These are phyloP conservation scores for Larimichthys polyactis DNA, from an alignment of 2,113 vertebrate genomes.

Conservation along the genomic window DNA sequence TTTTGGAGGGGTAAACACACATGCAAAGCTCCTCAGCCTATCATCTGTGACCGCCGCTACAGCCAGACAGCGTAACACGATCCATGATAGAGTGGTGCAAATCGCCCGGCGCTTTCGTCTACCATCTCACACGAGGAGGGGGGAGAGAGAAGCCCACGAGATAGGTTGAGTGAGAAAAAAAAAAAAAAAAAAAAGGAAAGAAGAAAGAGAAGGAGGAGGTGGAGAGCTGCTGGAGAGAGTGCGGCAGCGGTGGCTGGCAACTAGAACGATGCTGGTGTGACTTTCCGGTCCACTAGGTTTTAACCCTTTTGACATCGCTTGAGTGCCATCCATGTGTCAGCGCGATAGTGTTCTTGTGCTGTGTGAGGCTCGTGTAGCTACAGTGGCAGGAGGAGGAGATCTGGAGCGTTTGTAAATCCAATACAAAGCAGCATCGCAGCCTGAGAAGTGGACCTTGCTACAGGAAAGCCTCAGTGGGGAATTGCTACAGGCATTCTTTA, in stretches of 20 bases:
- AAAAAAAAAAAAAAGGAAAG: conserved; percentile 28
- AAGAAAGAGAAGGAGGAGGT: conserved; percentile 77
- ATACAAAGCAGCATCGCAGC: conserved; percentile 76
- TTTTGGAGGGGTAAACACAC: conserved; percentile 75
- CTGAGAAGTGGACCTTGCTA: conserved; percentile 78
- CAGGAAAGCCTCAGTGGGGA: conserved; percentile 80
- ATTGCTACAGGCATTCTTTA: conserved; percentile 53
- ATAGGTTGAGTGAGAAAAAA: conserved; percentile 70
- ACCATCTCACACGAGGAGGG: conserved; percentile 81
- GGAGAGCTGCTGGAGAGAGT: conserved; percentile 70
- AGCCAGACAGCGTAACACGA: conserved; percentile 90
- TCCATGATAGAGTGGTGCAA: conserved; percentile 87
- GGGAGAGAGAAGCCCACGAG: conserved; percentile 61
- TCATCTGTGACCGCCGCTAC: conserved; percentile 86
- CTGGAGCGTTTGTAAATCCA: conserved; percentile 68
- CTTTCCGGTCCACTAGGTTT: conserved; percentile 81
- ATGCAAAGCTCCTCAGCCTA: conserved; percentile 87
- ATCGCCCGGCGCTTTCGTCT: conserved; percentile 83
- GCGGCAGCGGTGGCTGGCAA: conserved; percentile 84
- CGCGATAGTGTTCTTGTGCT: conserved; percentile 58
- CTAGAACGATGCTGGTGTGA: conserved; percentile 78
- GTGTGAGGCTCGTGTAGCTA: conserved; percentile 65
- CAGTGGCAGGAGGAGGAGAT: conserved; percentile 77
- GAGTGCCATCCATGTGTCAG: conserved; percentile 74
- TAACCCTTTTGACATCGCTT: conserved; percentile 78